Evolutionary conservation across 2,888 invertebrate genomes (phyloP).

Genomic region (Heliothis peltigera): DNA sequence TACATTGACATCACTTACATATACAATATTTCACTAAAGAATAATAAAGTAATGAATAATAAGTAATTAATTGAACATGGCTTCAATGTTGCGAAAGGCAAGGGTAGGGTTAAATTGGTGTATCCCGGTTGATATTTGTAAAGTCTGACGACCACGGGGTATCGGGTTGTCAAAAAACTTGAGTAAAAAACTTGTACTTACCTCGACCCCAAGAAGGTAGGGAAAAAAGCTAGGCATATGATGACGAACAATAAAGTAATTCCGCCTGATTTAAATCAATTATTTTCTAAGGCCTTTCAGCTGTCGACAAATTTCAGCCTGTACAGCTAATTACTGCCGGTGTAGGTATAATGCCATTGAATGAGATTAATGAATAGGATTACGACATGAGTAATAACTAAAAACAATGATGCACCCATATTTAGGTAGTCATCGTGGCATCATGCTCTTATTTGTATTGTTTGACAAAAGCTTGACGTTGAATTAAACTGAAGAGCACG

Average conservation of each 20-base stretch:
- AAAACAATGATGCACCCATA: constrained; percentile 54
- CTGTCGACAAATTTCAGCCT: constrained; percentile 2
- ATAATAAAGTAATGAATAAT: neutral
- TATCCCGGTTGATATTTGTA: too few species aligned
- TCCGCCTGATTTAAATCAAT: neutral
- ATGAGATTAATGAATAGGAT: constrained; percentile 51
- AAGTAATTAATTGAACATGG: too few species aligned
- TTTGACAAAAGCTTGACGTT: constrained; percentile 33
- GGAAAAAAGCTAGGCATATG: too few species aligned
- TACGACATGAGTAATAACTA: constrained; percentile 50
- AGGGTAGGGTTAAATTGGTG: too few species aligned
- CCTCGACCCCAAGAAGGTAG: too few species aligned
- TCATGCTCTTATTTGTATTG: constrained; percentile 41
- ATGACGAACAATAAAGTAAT: too few species aligned
- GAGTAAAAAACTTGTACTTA: too few species aligned
- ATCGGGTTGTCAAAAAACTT: too few species aligned
- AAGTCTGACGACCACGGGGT: too few species aligned
- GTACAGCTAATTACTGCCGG: constrained; percentile 9
- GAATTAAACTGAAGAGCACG: constrained; percentile 15
- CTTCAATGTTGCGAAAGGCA: too few species aligned
- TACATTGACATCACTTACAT: constrained; percentile 16
- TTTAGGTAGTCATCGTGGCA: constrained; percentile 47
- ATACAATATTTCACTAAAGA: neutral
- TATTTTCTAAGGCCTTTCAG: neutral
- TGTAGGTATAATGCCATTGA: constrained; percentile 31